Evolutionary conservation across 2,113 vertebrate genomes (phyloP).

Genomic region (Tachysurus vachellii): DNA sequence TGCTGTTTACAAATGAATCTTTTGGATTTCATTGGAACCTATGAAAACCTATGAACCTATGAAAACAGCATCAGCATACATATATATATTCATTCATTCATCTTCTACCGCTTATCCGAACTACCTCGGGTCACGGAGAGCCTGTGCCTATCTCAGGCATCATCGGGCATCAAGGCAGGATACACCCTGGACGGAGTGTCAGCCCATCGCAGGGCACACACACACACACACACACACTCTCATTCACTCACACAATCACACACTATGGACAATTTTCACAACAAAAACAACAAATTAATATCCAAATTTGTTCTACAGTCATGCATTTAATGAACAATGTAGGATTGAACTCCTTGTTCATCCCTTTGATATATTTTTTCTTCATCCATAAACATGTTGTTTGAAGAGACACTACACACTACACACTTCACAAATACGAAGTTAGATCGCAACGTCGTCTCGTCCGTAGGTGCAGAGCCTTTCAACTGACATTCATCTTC

Average conservation of each 20-base stretch:
- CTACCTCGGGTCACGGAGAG: too few relatives aligned
- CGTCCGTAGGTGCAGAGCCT: not conserved
- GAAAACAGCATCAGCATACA: not conserved
- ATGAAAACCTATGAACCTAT: not conserved
- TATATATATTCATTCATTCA: too few relatives aligned
- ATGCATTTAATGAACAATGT: not conserved
- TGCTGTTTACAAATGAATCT: not conserved
- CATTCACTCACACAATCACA: too few relatives aligned
- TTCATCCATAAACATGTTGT: not conserved
- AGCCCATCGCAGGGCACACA: too few relatives aligned
- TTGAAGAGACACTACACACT: not conserved
- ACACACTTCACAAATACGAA: too few relatives aligned
- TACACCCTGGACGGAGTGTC: too few relatives aligned
- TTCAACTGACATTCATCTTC: not conserved
- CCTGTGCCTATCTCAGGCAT: too few relatives aligned
- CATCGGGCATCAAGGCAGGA: too few relatives aligned
- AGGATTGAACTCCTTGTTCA: not conserved
- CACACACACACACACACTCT: too few relatives aligned
- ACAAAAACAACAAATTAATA: not conserved
- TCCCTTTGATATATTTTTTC: not conserved
- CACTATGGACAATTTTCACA: too few relatives aligned
- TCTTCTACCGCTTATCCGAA: too few relatives aligned
- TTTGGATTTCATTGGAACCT: not conserved
- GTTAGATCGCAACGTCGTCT: not conserved
- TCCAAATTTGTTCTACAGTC: not conserved